Evolutionary conservation across 2,797 vertebrate genomes (phyloP).

Genomic region (Petrocephalus sullivani): DNA sequence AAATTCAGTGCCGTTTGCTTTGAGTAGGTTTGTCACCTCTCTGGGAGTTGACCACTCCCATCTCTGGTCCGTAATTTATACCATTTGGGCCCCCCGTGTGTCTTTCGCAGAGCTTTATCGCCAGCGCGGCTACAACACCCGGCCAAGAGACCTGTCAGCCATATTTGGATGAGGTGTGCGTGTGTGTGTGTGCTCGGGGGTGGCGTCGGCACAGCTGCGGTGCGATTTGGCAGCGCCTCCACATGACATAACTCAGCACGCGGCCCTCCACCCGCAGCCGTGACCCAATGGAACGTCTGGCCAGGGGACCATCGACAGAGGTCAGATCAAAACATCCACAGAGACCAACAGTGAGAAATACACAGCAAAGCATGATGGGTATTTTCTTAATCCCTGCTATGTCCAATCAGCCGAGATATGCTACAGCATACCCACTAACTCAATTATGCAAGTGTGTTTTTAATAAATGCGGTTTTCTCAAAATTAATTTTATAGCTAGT

Average conservation of each 20-base stretch:
- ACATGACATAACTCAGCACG: not conserved
- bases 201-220: not conserved
- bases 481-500: not conserved
- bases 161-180: slow-evolving; percentile 5
- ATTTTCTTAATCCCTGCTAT: not conserved
- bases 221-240: not conserved
- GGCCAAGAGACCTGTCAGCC: not conserved
- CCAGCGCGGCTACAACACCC: not conserved
- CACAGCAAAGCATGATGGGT: not conserved
- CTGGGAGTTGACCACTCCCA: not conserved
- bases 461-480: not conserved
- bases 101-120: not conserved
- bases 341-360: not conserved
- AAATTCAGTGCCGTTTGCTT: not conserved
- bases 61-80: not conserved
- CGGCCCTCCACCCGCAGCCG: not conserved
- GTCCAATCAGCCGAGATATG: not conserved
- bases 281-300: slow-evolving; percentile 4
- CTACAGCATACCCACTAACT: not conserved
- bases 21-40: not conserved
- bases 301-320: not conserved
- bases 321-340: not conserved
- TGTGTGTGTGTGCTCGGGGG: not conserved
- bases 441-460: not conserved
- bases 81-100: not conserved